phyloP scores from a whole-genome alignment of 2,888 invertebrate species.

The Pachydiplax longipennis region DNA sequence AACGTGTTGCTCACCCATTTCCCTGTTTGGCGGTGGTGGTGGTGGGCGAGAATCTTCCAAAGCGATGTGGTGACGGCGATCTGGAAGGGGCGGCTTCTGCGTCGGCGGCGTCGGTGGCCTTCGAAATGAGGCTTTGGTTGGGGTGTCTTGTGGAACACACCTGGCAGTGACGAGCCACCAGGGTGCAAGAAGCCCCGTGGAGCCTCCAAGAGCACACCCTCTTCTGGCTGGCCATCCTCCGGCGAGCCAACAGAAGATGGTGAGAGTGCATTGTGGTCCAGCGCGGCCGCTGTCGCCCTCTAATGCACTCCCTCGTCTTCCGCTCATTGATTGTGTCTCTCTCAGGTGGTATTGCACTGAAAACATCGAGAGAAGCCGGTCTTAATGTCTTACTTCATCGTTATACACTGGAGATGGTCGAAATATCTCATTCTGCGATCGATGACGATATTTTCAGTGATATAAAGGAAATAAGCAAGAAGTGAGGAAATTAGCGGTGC shows the following conservation, averaged over 20 bases:
- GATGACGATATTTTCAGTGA: no score
- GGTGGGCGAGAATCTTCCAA: not conserved
- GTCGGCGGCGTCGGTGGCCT: not conserved
- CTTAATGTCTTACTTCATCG: no score
- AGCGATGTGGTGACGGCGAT: slow-evolving; percentile 8
- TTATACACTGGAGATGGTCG: no score
- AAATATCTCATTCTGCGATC: no score
- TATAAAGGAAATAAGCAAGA: no score
- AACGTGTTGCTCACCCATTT: slow-evolving; percentile 3
- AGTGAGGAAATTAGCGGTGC: no score
- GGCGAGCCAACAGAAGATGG: slow-evolving; percentile 77
- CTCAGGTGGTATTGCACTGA: not conserved
- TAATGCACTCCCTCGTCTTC: not conserved
- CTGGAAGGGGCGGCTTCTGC: not conserved
- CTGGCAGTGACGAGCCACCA: slow-evolving; percentile 70
- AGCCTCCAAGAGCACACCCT: slow-evolving; percentile 52
- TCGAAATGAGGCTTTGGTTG: not conserved
- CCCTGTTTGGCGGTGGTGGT: not conserved
- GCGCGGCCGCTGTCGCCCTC: not conserved
- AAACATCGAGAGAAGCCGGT: not conserved
- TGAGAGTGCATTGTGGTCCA: slow-evolving; percentile 66
- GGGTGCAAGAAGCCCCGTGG: slow-evolving; percentile 61
- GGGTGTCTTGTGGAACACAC: not conserved
- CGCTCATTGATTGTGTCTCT: not conserved
- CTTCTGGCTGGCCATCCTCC: slow-evolving; percentile 68